Conservation (phyloP, 2,113 vertebrate genomes). For the Nerophis ophidion region DNA sequence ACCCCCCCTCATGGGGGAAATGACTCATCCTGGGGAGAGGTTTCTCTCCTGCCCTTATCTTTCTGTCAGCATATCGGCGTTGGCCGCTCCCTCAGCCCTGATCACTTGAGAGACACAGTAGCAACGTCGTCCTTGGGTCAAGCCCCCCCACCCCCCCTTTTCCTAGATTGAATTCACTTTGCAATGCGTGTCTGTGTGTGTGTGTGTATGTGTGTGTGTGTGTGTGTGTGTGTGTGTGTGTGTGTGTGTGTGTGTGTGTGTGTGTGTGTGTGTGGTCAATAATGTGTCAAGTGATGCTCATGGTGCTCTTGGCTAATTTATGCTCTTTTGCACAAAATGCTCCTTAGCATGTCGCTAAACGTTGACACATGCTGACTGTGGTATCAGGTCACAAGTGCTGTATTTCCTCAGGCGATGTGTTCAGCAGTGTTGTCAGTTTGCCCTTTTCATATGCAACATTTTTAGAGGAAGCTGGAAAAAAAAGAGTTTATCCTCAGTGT, state of each 20-base stretch:
- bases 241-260: conserved; percentile 12
- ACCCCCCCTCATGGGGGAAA: conserved; percentile 30
- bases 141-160: conserved; percentile 20
- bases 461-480: too few relatives aligned
- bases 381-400: not conserved
- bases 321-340: conserved; percentile 3
- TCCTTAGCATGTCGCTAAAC: not conserved
- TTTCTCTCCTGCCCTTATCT: conserved; percentile 8
- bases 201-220: too few relatives aligned
- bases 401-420: not conserved
- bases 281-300: not conserved
- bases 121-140: conserved; percentile 63
- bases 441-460: too few relatives aligned
- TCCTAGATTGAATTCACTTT: conserved; percentile 26
- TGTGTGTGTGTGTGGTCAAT: not conserved
- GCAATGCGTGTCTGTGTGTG: not conserved
- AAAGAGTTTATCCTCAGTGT: too few relatives aligned
- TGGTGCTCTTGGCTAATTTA: conserved; percentile 2
- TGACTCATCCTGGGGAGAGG: conserved; percentile 52
- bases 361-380: not conserved
- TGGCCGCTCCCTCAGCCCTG: conserved; percentile 47
- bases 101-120: conserved; percentile 54
- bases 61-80: conserved; percentile 21
- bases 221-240: too few relatives aligned
- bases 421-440: too few relatives aligned